phyloP scores from a whole-genome alignment of 2,888 invertebrate genomes.

The Tanytarsus gracilentus region DNA sequence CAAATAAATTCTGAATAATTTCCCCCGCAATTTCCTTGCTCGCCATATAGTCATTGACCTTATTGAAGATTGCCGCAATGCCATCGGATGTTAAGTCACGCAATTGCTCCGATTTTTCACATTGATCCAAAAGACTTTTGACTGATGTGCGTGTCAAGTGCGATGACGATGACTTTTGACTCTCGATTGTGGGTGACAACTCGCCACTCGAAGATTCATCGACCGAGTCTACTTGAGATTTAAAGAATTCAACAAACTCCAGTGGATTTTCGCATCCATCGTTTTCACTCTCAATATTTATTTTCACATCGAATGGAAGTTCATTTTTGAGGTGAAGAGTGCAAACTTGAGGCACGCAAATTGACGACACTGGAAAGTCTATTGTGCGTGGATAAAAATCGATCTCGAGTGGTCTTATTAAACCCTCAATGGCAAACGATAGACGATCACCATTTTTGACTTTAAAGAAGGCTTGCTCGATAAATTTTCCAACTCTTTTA shows the following conservation, averaged over 20 bases:
- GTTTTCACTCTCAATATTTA: constrained; percentile 3
- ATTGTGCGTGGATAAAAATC: not conserved
- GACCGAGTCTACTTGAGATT: no score
- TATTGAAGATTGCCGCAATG: not conserved
- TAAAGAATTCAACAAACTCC: constrained; percentile 12
- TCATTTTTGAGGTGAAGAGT: not conserved
- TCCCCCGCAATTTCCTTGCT: not conserved
- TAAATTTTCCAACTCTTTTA: constrained; percentile 15
- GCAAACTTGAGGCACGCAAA: constrained; percentile 16
- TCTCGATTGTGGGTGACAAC: no score
- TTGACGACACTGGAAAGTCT: not conserved
- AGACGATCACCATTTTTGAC: constrained; percentile 22
- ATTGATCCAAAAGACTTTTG: constrained; percentile 3
- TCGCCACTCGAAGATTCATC: no score
- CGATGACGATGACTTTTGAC: constrained; percentile 13
- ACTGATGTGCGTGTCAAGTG: constrained; percentile 6
- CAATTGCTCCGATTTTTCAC: constrained; percentile 2
- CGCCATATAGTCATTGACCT: constrained; percentile 16
- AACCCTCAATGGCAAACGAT: not conserved
- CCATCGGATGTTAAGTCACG: not conserved
- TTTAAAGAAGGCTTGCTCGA: constrained; percentile 10
- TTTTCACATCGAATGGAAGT: constrained; percentile 2
- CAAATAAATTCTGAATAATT: not conserved
- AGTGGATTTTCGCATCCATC: constrained; percentile 7
- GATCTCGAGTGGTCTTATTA: constrained; percentile 4